Percentiles rank a stretch among this genome's conserved stretches.
Evolutionary conservation across 1,140 invertebrate genomes (phyloP).

Genomic region (Bicyclus anynana): DNA sequence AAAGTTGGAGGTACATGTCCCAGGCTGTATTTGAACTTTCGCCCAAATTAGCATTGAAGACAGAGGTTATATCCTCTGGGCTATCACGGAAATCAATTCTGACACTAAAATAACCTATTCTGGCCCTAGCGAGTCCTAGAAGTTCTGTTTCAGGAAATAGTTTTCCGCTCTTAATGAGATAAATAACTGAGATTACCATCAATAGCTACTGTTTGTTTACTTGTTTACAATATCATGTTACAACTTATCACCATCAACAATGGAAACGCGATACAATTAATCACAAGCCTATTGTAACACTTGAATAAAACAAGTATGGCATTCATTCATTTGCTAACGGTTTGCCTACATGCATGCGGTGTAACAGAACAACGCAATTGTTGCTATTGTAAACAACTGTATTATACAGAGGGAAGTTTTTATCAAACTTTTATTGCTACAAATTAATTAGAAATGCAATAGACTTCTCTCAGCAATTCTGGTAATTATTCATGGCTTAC

Average conservation of each 20-base stretch:
- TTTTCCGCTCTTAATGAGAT: too few relatives aligned
- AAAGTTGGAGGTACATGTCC: too few relatives aligned
- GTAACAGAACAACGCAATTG: constrained; percentile 11
- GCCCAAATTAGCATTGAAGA: too few relatives aligned
- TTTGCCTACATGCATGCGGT: constrained; percentile 2
- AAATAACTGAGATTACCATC: too few relatives aligned
- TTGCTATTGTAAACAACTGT: constrained; percentile 16
- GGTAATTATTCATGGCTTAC: not conserved
- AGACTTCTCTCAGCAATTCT: not conserved
- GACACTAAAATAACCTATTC: too few relatives aligned
- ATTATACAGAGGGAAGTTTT: not conserved
- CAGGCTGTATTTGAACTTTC: too few relatives aligned
- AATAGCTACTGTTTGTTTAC: not conserved
- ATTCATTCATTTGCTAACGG: constrained; percentile 19
- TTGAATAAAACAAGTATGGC: constrained; percentile 31
- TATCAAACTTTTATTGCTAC: not conserved
- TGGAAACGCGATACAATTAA: constrained; percentile 31
- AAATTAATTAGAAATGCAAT: constrained; percentile 1
- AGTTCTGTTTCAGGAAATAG: too few relatives aligned
- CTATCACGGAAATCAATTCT: too few relatives aligned
- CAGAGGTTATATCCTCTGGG: too few relatives aligned
- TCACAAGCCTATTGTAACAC: constrained; percentile 34
- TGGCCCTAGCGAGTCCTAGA: too few relatives aligned
- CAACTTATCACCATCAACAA: constrained; percentile 18
- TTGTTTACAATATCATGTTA: not conserved